Evolutionary conservation across 2,888 invertebrate genomes (phyloP), one percentile per base, ranked within the genome.

Genomic region (Metellina segmentata): DNA sequence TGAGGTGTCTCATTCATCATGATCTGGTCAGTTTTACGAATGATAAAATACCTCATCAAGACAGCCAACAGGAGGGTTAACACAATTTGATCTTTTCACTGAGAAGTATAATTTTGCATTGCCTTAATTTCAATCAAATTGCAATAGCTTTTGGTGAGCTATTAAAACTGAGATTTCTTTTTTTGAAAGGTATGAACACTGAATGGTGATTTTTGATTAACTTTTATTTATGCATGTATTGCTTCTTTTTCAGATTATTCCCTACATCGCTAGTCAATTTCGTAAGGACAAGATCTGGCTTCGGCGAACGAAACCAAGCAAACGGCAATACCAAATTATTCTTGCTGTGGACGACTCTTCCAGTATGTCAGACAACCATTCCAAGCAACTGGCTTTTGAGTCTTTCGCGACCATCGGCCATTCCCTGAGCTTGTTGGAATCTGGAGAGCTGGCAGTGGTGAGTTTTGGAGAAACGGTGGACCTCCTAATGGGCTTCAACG

Each of bases 251-350:
- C 95, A 96, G 94, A 97, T 99, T 87, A 99, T 99, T 94, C 98
- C 99, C 0, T 99, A 99, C 95, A 98, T 99, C 93, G 99, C 99
- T 20, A 99, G 99, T 93, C 98, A 99, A 95, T 99, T 99, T 95
- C 96, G 99, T 77, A 99, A 99, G 95, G 99, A 99, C 95, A 99
- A 99, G 95, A 99, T 99, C 94, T 99, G 99, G 99, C 95, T 99
- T 94, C 96, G 99, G 16, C 96, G 99, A 87, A 99, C 98, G 0
- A 98, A 98, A 95, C 98, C 99, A 0, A 98, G 98, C 0, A 98
- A 98, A 94, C 96, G 99, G 81, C 97, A 99, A 94, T 99, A 99
- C 95, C 99, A 99, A 95, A 98, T 99, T 81, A 97, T 98, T 34
- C 96, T 99, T 77, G 99, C 99, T 0, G 97, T 99, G 7, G 99